Conservation (phyloP, 2,113 vertebrate genomes). For the Spea multiplicata region DNA sequence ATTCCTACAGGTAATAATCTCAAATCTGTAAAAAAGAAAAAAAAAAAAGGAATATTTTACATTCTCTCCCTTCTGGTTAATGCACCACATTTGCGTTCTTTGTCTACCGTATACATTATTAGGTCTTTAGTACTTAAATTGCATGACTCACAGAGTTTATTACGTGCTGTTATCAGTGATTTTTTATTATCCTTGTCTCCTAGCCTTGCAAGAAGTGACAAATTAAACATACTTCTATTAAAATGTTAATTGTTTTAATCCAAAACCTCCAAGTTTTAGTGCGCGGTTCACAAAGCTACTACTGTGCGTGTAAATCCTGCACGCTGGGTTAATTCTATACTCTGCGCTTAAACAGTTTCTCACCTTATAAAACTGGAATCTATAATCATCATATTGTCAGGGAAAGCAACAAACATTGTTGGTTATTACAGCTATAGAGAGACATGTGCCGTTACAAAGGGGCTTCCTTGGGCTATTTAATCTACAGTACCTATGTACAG, state of each 20-base stretch:
- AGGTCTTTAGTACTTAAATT: no score
- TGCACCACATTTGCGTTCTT: no score
- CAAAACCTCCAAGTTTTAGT: not conserved
- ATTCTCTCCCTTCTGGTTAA: no score
- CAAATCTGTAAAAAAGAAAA: no score
- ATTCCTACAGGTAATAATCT: no score
- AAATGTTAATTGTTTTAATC: not conserved
- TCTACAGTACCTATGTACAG: constrained; percentile 28
- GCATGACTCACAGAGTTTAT: no score
- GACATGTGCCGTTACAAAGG: constrained; percentile 26
- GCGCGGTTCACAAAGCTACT: not conserved
- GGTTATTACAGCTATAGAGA: constrained; percentile 39
- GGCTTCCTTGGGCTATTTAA: constrained; percentile 32
- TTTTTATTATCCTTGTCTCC: no score
- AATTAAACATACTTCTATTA: not conserved
- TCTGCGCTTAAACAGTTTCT: constrained; percentile 20
- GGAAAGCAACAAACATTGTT: constrained; percentile 6
- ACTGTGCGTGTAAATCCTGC: not conserved
- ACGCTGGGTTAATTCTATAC: not conserved
- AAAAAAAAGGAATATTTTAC: no score
- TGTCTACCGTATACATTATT: no score
- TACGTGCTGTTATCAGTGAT: no score
- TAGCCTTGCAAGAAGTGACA: no score
- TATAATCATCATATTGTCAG: constrained; percentile 26
- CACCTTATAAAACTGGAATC: constrained; percentile 16